These are phyloP conservation scores for Desmodus rotundus DNA, from an alignment of 2,113 vertebrate species.

Conservation along the genomic window DNA sequence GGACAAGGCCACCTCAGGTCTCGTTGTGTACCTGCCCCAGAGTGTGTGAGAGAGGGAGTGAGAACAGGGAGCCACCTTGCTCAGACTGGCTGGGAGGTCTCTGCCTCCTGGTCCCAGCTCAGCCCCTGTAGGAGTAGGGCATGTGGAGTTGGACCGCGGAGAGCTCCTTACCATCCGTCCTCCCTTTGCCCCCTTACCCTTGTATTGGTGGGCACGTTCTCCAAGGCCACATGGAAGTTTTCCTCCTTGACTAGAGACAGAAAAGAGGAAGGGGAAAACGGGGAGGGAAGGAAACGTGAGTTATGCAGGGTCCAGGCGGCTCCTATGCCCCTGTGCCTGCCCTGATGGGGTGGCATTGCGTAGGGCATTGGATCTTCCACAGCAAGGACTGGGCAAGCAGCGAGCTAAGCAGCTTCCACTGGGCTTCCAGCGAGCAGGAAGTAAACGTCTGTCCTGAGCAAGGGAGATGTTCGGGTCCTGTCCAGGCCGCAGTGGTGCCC, in stretches of 20 bases:
- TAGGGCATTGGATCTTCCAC: not conserved
- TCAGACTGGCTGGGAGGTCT: not conserved
- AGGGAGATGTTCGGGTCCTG: not conserved
- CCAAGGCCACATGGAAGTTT: not conserved
- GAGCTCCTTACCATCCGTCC: not conserved
- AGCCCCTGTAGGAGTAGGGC: too few species aligned
- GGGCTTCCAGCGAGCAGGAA: fast-evolving
- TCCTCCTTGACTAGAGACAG: not conserved
- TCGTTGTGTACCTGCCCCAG: slow-evolving; percentile 16
- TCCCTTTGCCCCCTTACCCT: not conserved
- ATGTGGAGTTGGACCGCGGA: not conserved
- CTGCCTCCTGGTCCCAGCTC: not conserved
- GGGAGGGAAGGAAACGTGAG: not conserved
- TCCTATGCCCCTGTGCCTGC: not conserved
- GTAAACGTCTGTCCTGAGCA: fast-evolving
- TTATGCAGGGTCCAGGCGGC: not conserved
- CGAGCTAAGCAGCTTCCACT: too few species aligned
- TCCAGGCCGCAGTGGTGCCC: not conserved
- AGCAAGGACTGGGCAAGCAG: not conserved
- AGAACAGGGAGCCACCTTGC: not conserved
- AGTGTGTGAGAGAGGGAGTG: not conserved
- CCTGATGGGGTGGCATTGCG: not conserved
- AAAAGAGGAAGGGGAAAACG: not conserved
- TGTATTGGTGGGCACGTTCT: not conserved
- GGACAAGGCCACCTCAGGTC: not conserved